Conservation (phyloP, 2,888 invertebrate species). For the Agonopterix alstromeriana region DNA sequence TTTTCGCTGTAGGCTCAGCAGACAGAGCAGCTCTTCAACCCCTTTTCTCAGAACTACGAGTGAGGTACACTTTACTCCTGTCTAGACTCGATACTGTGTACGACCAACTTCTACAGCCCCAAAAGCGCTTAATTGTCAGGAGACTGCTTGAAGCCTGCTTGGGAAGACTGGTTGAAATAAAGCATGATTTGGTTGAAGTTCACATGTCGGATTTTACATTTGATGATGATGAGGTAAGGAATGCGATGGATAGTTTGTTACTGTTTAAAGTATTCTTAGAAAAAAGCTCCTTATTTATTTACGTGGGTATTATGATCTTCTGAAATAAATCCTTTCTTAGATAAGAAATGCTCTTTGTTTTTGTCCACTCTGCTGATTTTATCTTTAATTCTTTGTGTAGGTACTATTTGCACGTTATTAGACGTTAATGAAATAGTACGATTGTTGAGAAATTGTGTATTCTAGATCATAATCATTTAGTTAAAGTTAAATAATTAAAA, state of each 20-base stretch:
- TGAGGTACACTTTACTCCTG: constrained; percentile 87
- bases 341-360: no score
- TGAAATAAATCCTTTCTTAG: no score
- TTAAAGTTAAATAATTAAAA: no score
- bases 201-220: constrained; percentile 92
- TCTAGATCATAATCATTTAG: no score
- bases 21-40: constrained; percentile 79
- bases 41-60: constrained; percentile 82
- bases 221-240: constrained; percentile 80
- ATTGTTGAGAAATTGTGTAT: no score
- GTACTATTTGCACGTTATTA: no score
- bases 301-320: no score
- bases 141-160: constrained; percentile 85
- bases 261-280: neutral
- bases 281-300: no score
- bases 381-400: no score
- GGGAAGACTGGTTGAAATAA: constrained; percentile 91
- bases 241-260: neutral
- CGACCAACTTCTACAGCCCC: constrained; percentile 95
- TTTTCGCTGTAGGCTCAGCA: constrained; percentile 77
- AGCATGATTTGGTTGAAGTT: constrained; percentile 90
- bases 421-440: no score
- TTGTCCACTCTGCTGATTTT: no score
- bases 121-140: constrained; percentile 88
- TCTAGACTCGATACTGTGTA: constrained; percentile 87